Percentiles rank a stretch among this genome's conserved stretches.
These are phyloP conservation scores for Oncorhynchus keta DNA, from an alignment of 2,113 vertebrate species.

Conservation along the genomic window DNA sequence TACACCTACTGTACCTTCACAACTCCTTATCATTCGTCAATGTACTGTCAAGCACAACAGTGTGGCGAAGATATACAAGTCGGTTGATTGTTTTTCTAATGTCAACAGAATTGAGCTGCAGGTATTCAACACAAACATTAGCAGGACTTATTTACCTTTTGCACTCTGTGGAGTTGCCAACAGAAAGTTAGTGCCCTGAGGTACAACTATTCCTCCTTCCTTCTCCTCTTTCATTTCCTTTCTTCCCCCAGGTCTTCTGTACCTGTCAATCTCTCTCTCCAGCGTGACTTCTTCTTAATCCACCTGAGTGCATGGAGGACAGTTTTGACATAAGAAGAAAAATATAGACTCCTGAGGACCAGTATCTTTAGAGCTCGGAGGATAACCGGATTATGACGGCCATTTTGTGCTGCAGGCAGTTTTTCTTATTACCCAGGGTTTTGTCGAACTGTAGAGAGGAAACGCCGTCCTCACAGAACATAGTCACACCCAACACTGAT, in stretches of 20 bases:
- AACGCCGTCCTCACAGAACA: constrained; percentile 53
- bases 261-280: constrained; percentile 67
- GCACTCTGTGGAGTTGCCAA: not conserved
- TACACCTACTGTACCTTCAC: no score
- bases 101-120: no score
- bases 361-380: constrained; percentile 64
- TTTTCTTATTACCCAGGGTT: constrained; percentile 56
- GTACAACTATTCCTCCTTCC: not conserved
- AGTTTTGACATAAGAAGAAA: constrained; percentile 74
- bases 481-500: constrained; percentile 37
- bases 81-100: no score
- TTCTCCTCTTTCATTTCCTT: not conserved
- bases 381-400: constrained; percentile 70
- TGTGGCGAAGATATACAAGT: no score
- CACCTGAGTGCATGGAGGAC: constrained; percentile 74
- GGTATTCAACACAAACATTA: no score
- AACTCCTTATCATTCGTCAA: no score
- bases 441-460: constrained; percentile 51
- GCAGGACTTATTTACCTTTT: not conserved
- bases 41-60: no score
- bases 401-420: constrained; percentile 70
- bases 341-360: constrained; percentile 66
- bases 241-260: constrained; percentile 49
- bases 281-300: constrained; percentile 59
- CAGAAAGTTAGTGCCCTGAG: not conserved